A percentile compares a stretch with the other conserved stretches of the same genome.
Conservation (phyloP, 2,797 vertebrate genomes). For the Glossophaga mutica region DNA sequence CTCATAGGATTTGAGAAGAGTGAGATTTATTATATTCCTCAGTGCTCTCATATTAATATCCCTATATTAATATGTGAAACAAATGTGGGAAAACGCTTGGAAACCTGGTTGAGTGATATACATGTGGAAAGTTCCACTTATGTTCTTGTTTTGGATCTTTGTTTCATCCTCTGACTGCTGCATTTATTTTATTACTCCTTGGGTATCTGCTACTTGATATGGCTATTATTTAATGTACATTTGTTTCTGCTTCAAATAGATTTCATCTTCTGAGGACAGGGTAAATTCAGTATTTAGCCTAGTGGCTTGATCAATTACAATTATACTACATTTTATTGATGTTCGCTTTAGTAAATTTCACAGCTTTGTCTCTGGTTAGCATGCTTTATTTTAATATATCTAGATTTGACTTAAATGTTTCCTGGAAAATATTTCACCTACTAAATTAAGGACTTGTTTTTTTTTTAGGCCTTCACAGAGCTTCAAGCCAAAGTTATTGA, state of each 20-base stretch:
- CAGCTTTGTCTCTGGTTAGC: background rate
- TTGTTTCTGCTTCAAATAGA: conserved; percentile 41
- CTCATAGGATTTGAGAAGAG: background rate
- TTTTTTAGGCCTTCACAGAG: conserved; percentile 90
- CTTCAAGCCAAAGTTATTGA: conserved; percentile 97
- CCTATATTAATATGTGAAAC: background rate
- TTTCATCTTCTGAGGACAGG: background rate
- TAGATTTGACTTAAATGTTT: conserved; percentile 48
- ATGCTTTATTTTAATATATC: conserved; percentile 54
- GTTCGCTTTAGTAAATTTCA: conserved; percentile 37
- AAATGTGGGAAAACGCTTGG: conserved; percentile 42
- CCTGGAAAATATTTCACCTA: conserved; percentile 38
- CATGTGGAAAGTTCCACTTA: background rate
- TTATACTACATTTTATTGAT: conserved; percentile 10
- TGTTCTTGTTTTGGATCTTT: conserved; percentile 37
- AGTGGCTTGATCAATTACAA: background rate
- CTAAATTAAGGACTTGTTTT: conserved; percentile 55
- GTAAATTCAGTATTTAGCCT: conserved; percentile 28
- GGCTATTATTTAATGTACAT: conserved; percentile 25
- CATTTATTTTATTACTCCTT: conserved; percentile 40
- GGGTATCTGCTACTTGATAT: conserved; percentile 1
- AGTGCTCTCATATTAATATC: conserved; percentile 5
- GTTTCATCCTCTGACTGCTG: conserved; percentile 18
- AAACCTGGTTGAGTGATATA: background rate
- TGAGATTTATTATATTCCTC: background rate